Conservation (phyloP, 2,888 invertebrate genomes). For the Dendrolimus pini region DNA sequence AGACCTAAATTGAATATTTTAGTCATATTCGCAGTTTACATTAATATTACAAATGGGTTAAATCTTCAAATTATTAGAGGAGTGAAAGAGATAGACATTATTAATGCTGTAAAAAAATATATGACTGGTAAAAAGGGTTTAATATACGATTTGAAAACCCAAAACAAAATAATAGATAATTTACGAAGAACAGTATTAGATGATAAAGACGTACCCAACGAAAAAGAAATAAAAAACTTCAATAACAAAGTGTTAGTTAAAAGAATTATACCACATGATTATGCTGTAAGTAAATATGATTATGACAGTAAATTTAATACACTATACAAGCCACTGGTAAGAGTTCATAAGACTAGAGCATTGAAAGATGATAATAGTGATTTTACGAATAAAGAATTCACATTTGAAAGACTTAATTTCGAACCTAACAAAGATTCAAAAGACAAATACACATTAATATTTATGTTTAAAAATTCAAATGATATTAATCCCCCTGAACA, state of each 20-base stretch:
- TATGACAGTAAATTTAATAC: conserved; percentile 21
- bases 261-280: conserved; percentile 22
- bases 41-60: background rate
- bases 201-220: too few relatives aligned
- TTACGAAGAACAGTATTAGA: too few relatives aligned
- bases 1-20: background rate
- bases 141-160: background rate
- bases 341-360: conserved; percentile 20
- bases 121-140: background rate
- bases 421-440: conserved; percentile 4
- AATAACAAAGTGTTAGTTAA: conserved; percentile 15
- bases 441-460: background rate
- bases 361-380: conserved; percentile 1
- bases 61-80: background rate
- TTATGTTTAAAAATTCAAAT: too few relatives aligned
- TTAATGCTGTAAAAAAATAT: background rate
- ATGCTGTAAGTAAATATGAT: conserved; percentile 11
- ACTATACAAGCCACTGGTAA: conserved; percentile 22
- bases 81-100: background rate
- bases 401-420: conserved; percentile 1
- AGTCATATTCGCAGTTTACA: background rate
- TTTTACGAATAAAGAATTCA: conserved; percentile 1
- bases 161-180: too few relatives aligned
- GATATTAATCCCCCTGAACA: too few relatives aligned
- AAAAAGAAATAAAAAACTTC: background rate